Evolutionary conservation across 1,140 invertebrate genomes (phyloP).

Genomic region (Drosophila virilis): DNA sequence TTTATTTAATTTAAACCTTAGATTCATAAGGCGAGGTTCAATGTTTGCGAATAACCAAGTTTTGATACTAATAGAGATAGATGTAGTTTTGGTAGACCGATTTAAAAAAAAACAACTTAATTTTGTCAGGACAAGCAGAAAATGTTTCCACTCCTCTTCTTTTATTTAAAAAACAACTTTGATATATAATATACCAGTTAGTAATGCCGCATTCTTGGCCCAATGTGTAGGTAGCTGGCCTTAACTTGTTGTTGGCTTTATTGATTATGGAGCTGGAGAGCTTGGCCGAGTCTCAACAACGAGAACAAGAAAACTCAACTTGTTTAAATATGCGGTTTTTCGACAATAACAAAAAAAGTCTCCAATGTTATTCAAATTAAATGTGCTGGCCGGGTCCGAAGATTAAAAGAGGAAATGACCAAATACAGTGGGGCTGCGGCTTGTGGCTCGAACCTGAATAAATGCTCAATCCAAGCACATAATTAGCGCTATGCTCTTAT

Average conservation of each 20-base stretch:
- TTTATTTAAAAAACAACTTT: too few species aligned
- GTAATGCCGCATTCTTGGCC: constrained; percentile 16
- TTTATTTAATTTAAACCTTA: too few species aligned
- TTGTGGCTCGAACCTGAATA: constrained; percentile 4
- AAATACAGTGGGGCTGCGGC: constrained; percentile 55
- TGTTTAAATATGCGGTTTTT: constrained; percentile 57
- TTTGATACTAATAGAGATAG: too few species aligned
- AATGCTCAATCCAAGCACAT: constrained; percentile 20
- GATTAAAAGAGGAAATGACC: constrained; percentile 74
- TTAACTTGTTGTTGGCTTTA: constrained; percentile 44
- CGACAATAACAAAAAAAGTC: constrained; percentile 29
- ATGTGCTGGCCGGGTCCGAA: constrained; percentile 46
- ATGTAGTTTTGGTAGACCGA: too few species aligned
- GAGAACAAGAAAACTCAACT: constrained; percentile 14
- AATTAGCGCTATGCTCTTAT: constrained; percentile 4
- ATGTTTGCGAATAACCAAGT: too few species aligned
- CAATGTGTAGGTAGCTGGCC: constrained; percentile 24
- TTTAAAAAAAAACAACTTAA: too few species aligned
- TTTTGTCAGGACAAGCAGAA: too few species aligned
- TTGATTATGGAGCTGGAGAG: constrained; percentile 55
- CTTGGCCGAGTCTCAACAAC: constrained; percentile 31
- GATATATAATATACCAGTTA: constrained; percentile 10
- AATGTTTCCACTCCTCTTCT: too few species aligned
- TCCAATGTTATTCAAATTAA: constrained; percentile 68
- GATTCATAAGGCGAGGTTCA: too few species aligned